Conservation (phyloP, 2,113 vertebrate species). For the Leiothrix lutea region DNA sequence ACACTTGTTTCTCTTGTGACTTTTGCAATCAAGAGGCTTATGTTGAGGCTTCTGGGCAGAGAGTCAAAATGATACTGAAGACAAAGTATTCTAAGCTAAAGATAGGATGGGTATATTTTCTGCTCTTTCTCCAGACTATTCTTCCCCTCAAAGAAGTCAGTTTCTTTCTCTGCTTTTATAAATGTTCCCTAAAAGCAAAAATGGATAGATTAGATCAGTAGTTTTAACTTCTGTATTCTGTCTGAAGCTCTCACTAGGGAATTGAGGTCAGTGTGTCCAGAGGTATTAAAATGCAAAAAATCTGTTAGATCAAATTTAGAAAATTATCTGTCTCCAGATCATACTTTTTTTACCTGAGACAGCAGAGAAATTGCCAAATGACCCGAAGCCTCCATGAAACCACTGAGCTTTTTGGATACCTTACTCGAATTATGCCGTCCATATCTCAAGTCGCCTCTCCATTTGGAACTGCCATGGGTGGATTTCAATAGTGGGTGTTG, state of each 20-base stretch:
- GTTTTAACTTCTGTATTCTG: not conserved
- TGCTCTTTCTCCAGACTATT: not conserved
- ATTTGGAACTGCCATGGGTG: not conserved
- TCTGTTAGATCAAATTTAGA: not conserved
- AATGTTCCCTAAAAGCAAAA: not conserved
- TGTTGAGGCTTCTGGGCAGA: constrained; percentile 18
- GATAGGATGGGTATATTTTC: not conserved
- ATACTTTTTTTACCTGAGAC: not conserved
- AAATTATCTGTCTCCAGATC: not conserved
- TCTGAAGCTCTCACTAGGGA: not conserved
- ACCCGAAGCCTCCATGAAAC: not conserved
- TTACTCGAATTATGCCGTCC: not conserved
- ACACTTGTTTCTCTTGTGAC: not conserved
- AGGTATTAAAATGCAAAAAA: not conserved
- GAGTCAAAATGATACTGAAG: constrained; percentile 17
- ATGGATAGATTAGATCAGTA: not conserved
- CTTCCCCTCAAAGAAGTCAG: not conserved
- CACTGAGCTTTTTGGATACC: not conserved
- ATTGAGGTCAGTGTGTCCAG: not conserved
- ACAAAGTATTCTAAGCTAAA: not conserved
- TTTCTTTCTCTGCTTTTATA: not conserved
- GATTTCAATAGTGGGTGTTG: not conserved
- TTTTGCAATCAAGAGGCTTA: constrained; percentile 5
- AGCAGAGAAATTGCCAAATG: not conserved
- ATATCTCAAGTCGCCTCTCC: not conserved